phyloP scores from a whole-genome alignment of 1,140 invertebrate genomes.

The Brachionus asplanchnoidis region DNA sequence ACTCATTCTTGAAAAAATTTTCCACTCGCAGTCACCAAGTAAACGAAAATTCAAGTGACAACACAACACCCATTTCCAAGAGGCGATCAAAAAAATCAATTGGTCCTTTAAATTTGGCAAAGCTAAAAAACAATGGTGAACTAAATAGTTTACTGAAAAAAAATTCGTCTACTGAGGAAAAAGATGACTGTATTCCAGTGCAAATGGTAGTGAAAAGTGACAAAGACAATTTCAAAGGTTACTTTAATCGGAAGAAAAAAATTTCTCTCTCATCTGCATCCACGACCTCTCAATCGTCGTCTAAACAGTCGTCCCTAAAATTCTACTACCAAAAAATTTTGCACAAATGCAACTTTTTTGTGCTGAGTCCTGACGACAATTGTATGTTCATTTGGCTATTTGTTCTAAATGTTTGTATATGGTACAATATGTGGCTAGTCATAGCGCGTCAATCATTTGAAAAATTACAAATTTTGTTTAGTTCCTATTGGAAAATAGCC shows the following conservation, averaged over 20 bases:
- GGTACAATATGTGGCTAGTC: conserved; percentile 90
- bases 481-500: conserved; percentile 70
- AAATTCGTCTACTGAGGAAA: background rate
- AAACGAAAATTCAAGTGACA: conserved; percentile 18
- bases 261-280: background rate
- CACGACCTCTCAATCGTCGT: background rate
- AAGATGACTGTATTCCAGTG: background rate
- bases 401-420: conserved; percentile 75
- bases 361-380: conserved; percentile 88
- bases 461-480: conserved; percentile 46
- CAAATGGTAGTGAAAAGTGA: background rate
- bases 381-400: conserved; percentile 92
- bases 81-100: conserved; percentile 41
- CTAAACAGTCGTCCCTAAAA: background rate
- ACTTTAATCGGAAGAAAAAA: conserved; percentile 9
- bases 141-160: background rate
- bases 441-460: conserved; percentile 83
- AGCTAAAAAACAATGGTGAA: background rate
- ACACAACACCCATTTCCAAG: background rate
- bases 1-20: conserved; percentile 87
- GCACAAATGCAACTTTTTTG: conserved; percentile 50
- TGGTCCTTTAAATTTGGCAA: conserved; percentile 7
- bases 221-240: background rate
- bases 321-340: background rate
- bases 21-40: conserved; percentile 69